phyloP scores from a whole-genome alignment of 2,113 vertebrate genomes.

The Machaerirhynchus nigripectus region DNA sequence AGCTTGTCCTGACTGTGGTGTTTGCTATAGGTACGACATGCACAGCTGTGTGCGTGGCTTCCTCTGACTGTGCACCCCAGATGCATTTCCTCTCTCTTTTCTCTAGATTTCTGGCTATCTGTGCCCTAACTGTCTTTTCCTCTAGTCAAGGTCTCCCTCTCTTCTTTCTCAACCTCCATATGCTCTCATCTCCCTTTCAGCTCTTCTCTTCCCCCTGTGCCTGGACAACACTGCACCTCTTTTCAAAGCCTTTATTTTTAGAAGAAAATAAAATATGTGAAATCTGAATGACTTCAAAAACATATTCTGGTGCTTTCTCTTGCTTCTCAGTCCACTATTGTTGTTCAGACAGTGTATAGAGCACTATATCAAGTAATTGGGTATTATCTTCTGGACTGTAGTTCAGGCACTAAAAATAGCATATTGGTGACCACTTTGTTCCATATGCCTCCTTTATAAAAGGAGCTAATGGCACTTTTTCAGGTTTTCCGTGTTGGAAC shows the following conservation, averaged over 20 bases:
- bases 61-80: not conserved
- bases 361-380: conserved; percentile 42
- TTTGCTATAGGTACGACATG: rapidly evolving
- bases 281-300: conserved; percentile 64
- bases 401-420: conserved; percentile 53
- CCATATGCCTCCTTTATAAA: conserved; percentile 32
- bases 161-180: not conserved
- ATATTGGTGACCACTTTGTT: conserved; percentile 65
- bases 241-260: conserved; percentile 56
- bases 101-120: not conserved
- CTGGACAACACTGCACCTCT: conserved; percentile 33
- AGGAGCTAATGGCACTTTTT: conserved; percentile 57
- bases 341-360: conserved; percentile 34
- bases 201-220: not conserved
- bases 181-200: conserved; percentile 34
- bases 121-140: conserved; percentile 9
- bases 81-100: not conserved
- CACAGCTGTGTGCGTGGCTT: not conserved
- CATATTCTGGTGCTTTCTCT: conserved; percentile 37
- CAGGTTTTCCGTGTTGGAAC: conserved; percentile 62
- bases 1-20: not conserved
- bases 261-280: conserved; percentile 50
- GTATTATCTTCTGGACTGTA: conserved; percentile 54
- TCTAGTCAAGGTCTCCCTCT: conserved; percentile 3
- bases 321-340: conserved; percentile 32